These are phyloP conservation scores for Iguana delicatissima DNA, from an alignment of 2,797 vertebrate species.

Conservation along the genomic window DNA sequence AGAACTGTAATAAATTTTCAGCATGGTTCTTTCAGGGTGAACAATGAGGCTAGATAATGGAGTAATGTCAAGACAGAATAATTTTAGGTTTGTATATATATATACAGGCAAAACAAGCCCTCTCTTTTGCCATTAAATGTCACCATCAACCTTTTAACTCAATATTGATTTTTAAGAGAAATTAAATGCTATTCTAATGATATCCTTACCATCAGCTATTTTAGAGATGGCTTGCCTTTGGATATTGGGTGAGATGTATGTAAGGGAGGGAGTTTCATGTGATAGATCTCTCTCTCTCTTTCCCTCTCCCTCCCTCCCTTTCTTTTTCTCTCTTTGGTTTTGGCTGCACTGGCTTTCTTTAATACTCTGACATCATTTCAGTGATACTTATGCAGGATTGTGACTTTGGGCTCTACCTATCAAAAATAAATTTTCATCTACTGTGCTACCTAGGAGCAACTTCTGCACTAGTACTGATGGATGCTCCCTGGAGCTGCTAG, in stretches of 20 bases:
- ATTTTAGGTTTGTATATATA: constrained; percentile 55
- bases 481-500: too few relatives aligned
- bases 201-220: constrained; percentile 4
- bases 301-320: neutral
- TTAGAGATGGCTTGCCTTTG: neutral
- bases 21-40: constrained; percentile 67
- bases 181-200: constrained; percentile 26
- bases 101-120: constrained; percentile 19
- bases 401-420: neutral
- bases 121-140: constrained; percentile 33
- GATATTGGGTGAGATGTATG: neutral
- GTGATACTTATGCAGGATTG: neutral
- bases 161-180: constrained; percentile 21
- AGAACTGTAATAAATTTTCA: constrained; percentile 70
- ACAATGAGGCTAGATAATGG: constrained; percentile 59
- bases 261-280: neutral
- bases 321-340: neutral
- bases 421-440: neutral
- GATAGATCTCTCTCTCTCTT: neutral
- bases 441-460: neutral
- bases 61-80: constrained; percentile 55
- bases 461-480: too few relatives aligned
- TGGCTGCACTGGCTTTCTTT: neutral
- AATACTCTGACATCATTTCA: neutral
- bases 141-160: constrained; percentile 44